Percentiles rank a stretch among this genome's conserved stretches.
Conservation (phyloP, 2,888 invertebrate genomes). For the Trypoxylon attenuatum region DNA sequence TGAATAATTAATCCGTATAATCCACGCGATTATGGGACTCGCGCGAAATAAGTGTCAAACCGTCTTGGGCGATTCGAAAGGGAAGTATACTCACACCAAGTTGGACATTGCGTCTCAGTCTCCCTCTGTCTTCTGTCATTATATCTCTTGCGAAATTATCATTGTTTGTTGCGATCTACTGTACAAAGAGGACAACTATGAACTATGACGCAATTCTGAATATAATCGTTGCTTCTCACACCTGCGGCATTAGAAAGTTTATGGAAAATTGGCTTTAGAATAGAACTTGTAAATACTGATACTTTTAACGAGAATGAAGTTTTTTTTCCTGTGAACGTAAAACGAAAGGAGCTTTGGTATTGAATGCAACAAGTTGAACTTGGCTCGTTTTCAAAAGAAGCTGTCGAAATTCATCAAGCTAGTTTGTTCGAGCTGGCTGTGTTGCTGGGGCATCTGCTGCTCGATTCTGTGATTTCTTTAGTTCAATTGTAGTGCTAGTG, state of each 20-base stretch:
- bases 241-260: too few species aligned
- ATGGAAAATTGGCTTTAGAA: too few species aligned
- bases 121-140: too few species aligned
- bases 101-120: conserved; percentile 62
- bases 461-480: conserved; percentile 12
- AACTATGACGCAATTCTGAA: too few species aligned
- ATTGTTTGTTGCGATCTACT: too few species aligned
- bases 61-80: conserved; percentile 35
- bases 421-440: conserved; percentile 11
- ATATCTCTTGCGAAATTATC: conserved; percentile 67
- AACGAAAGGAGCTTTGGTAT: too few species aligned
- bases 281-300: too few species aligned
- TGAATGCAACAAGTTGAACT: conserved; percentile 65
- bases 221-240: too few species aligned
- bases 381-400: conserved; percentile 63
- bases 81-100: conserved; percentile 55
- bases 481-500: too few species aligned
- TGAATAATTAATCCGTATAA: conserved; percentile 58
- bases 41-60: conserved; percentile 47
- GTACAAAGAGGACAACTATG: too few species aligned
- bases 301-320: too few species aligned
- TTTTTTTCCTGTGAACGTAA: too few species aligned
- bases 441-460: conserved; percentile 19
- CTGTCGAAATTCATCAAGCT: conserved; percentile 54
- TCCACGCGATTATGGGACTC: conserved; percentile 40